Conservation (phyloP, 30 jellyfish, hydroid and myxozoan genomes). For the Aurelia aurita complex sp. Pacific region DNA sequence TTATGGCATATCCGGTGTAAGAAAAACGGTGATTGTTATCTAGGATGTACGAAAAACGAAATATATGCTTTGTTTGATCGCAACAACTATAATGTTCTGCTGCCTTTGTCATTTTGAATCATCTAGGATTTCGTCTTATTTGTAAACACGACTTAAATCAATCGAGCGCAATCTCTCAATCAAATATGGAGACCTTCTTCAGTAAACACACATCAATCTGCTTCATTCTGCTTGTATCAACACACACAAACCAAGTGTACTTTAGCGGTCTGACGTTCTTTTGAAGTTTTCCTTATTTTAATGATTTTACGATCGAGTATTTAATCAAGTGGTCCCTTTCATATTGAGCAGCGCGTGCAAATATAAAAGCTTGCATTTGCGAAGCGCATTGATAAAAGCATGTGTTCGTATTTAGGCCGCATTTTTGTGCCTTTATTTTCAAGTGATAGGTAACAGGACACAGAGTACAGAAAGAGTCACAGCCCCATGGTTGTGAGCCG, state of each 20-base stretch:
- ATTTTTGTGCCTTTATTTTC: too few species aligned
- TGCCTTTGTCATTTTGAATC: too few species aligned
- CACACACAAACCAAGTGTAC: not conserved
- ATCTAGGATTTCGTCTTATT: not conserved
- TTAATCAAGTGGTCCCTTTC: constrained; percentile 26
- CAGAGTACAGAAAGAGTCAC: too few species aligned
- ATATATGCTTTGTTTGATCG: too few species aligned
- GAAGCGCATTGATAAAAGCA: too few species aligned
- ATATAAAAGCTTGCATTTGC: not conserved
- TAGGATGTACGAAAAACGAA: too few species aligned
- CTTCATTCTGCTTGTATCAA: constrained; percentile 10
- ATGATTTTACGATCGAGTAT: constrained; percentile 4
- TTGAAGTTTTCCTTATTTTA: constrained; percentile 1
- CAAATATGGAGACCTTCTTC: not conserved
- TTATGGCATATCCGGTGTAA: too few species aligned
- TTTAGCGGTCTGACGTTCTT: not conserved
- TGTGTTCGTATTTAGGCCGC: too few species aligned
- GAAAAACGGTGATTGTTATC: too few species aligned
- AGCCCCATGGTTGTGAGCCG: too few species aligned
- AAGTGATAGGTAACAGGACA: too few species aligned
- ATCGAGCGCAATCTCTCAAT: not conserved
- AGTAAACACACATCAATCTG: not conserved
- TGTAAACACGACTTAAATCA: not conserved
- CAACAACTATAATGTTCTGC: too few species aligned
- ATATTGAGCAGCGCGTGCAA: constrained; percentile 5